phyloP scores from a whole-genome alignment of 2,888 invertebrate genomes.

The Agriopis leucophaearia region DNA sequence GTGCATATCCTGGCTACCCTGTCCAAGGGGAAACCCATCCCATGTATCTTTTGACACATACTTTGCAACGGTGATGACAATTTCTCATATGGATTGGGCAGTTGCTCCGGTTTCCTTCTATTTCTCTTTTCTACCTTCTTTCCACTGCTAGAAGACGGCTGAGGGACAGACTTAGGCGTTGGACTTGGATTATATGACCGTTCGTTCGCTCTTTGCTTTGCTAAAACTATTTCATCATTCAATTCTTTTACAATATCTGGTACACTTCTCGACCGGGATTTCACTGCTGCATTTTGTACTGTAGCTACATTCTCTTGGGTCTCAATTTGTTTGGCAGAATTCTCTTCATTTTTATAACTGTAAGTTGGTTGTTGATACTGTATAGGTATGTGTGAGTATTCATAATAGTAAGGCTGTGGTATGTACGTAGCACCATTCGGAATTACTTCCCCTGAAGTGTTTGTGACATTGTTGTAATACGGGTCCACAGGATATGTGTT shows the following conservation, averaged over 20 bases:
- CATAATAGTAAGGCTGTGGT: slow-evolving; percentile 76
- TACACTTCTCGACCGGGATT: slow-evolving; percentile 88
- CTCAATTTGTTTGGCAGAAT: slow-evolving; percentile 26
- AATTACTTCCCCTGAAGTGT: slow-evolving; percentile 53
- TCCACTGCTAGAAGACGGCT: slow-evolving; percentile 58
- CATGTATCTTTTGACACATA: slow-evolving; percentile 90
- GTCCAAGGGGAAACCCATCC: slow-evolving; percentile 95
- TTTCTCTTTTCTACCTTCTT: slow-evolving; percentile 61
- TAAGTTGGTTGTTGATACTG: slow-evolving; percentile 59
- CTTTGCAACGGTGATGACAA: slow-evolving; percentile 86
- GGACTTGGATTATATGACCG: slow-evolving; percentile 85
- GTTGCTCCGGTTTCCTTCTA: slow-evolving; percentile 64
- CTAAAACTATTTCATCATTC: slow-evolving; percentile 87
- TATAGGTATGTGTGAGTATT: slow-evolving; percentile 66
- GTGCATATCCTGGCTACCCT: slow-evolving; percentile 93
- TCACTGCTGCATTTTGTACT: slow-evolving; percentile 61
- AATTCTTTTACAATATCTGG: slow-evolving; percentile 92
- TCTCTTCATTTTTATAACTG: slow-evolving; percentile 33
- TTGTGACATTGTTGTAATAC: slow-evolving; percentile 63
- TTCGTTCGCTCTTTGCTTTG: slow-evolving; percentile 80
- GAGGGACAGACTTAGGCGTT: slow-evolving; percentile 65
- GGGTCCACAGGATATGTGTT: slow-evolving; percentile 64
- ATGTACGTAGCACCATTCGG: slow-evolving; percentile 68
- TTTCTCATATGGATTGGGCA: slow-evolving; percentile 76
- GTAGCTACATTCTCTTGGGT: slow-evolving; percentile 48